A percentile compares a stretch with the other conserved stretches of the same genome.
Evolutionary conservation across 2,888 invertebrate species (phyloP).

Genomic region (Heliconius erato): DNA sequence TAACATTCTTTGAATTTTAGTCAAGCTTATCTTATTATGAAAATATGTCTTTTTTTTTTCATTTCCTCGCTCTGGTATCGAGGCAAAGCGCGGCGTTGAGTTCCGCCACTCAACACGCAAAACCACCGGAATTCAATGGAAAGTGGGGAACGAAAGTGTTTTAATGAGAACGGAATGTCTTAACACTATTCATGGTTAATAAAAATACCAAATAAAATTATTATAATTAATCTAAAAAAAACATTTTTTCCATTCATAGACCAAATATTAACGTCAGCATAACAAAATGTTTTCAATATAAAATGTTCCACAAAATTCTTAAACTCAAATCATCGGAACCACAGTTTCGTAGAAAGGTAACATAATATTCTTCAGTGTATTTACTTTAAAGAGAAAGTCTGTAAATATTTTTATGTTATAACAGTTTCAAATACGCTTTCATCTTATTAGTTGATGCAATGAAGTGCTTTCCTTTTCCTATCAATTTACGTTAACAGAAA

Average conservation of each 20-base stretch:
- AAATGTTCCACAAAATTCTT: background rate
- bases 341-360: background rate
- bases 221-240: too few species aligned
- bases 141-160: too few species aligned
- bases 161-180: too few species aligned
- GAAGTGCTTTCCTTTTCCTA: background rate
- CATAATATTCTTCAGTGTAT: slow-evolving; percentile 4
- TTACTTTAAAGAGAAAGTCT: background rate
- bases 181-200: too few species aligned
- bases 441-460: slow-evolving; percentile 3
- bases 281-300: background rate
- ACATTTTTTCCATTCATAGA: background rate
- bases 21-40: too few species aligned
- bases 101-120: too few species aligned
- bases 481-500: background rate
- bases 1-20: too few species aligned
- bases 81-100: too few species aligned
- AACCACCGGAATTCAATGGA: too few species aligned
- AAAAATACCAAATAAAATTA: too few species aligned
- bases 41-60: too few species aligned
- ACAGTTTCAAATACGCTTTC: slow-evolving; percentile 8
- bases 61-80: too few species aligned
- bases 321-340: background rate
- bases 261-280: background rate
- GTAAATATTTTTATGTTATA: slow-evolving; percentile 15